Conservation (phyloP, 1,140 invertebrate genomes). For the Bombus superbus region DNA sequence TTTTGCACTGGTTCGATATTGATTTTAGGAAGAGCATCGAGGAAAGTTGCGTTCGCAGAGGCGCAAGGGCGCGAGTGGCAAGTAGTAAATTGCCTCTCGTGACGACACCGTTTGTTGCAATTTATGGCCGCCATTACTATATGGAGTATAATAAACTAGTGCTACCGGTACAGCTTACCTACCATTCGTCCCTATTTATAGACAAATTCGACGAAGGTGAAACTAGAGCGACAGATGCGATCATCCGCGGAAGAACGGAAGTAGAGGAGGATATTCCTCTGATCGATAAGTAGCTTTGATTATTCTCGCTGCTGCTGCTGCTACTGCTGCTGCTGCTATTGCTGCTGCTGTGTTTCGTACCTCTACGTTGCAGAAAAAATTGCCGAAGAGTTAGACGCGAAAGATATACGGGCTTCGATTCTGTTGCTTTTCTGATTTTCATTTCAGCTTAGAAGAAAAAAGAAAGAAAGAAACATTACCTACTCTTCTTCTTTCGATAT, state of each 20-base stretch:
- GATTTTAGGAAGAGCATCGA: conserved; percentile 28
- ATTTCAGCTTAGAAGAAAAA: too few species aligned
- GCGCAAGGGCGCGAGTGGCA: conserved; percentile 50
- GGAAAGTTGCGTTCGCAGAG: conserved; percentile 45
- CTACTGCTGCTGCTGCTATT: too few species aligned
- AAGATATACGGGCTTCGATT: neutral
- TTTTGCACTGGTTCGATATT: neutral
- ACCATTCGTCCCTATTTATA: conserved; percentile 66
- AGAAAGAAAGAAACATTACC: neutral
- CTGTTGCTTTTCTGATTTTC: too few species aligned
- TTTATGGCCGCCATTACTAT: conserved; percentile 67
- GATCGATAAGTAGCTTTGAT: conserved; percentile 25
- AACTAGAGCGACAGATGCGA: conserved; percentile 51
- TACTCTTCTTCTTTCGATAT: too few species aligned
- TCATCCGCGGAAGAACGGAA: conserved; percentile 48
- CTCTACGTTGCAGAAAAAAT: neutral
- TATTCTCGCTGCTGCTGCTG: neutral
- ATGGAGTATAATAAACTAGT: conserved; percentile 66
- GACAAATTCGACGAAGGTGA: conserved; percentile 56
- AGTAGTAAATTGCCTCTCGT: conserved; percentile 67
- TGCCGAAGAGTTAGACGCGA: neutral
- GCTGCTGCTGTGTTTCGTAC: neutral
- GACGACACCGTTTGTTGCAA: conserved; percentile 66
- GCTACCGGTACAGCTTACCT: conserved; percentile 57
- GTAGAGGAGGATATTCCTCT: conserved; percentile 26